phyloP scores from a whole-genome alignment of 2,888 invertebrate genomes.

The Nematopogon swammerdamellus region DNA sequence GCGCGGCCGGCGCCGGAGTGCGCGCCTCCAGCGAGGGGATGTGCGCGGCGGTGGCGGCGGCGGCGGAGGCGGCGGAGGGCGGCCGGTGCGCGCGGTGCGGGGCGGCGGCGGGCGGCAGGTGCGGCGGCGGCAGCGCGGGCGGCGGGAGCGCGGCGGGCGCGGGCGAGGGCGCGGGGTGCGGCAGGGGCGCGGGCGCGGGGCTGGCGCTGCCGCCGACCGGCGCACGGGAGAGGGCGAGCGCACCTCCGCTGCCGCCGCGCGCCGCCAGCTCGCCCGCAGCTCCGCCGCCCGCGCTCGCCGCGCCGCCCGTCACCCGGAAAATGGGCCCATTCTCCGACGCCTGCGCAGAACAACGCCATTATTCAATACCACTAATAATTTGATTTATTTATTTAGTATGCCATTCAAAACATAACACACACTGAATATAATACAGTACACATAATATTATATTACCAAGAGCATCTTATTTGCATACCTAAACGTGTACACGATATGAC shows the following conservation, averaged over 20 bases:
- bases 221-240: slow-evolving; percentile 60
- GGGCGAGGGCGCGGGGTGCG: slow-evolving; percentile 66
- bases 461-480: too few species aligned
- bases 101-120: slow-evolving; percentile 52
- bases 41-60: slow-evolving; percentile 45
- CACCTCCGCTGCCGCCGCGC: slow-evolving; percentile 63
- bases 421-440: neutral
- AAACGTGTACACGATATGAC: too few species aligned
- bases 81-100: slow-evolving; percentile 39
- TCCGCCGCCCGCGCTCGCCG: slow-evolving; percentile 70
- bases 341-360: slow-evolving; percentile 19
- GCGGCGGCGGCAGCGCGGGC: slow-evolving; percentile 62
- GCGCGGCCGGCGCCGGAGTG: slow-evolving; percentile 43
- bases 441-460: neutral
- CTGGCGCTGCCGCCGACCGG: slow-evolving; percentile 59
- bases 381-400: neutral
- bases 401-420: neutral
- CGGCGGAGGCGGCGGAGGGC: slow-evolving; percentile 36
- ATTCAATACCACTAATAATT: neutral
- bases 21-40: slow-evolving; percentile 41
- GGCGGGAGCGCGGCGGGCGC: slow-evolving; percentile 67
- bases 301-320: slow-evolving; percentile 61
- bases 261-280: slow-evolving; percentile 59
- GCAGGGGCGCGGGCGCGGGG: slow-evolving; percentile 64
- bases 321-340: slow-evolving; percentile 44